These are phyloP conservation scores for Phymorhynchus buccinoides DNA, from an alignment of 1,140 invertebrate species.

Conservation along the genomic window DNA sequence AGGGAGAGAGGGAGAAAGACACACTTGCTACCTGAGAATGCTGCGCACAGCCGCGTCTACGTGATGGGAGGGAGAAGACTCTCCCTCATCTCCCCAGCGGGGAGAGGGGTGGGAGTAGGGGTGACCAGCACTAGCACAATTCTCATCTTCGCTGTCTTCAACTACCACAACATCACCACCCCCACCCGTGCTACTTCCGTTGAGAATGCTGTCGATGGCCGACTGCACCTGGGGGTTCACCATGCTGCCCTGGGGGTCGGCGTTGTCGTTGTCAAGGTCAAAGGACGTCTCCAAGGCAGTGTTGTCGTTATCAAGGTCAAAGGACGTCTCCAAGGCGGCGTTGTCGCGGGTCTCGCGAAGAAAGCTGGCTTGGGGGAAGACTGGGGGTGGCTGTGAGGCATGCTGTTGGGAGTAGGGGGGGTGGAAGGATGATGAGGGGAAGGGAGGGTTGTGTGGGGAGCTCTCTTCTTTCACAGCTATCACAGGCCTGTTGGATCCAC, in stretches of 20 bases:
- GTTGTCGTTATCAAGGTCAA: conserved; percentile 36
- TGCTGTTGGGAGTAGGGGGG: not conserved
- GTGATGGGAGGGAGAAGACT: conserved; percentile 47
- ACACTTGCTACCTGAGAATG: conserved; percentile 61
- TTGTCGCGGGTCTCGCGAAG: not conserved
- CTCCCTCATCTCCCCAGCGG: not conserved
- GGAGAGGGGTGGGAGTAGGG: not conserved
- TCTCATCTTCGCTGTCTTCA: conserved; percentile 35
- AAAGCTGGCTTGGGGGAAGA: not conserved
- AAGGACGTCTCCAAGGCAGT: conserved; percentile 38
- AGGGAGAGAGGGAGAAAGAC: too few relatives aligned
- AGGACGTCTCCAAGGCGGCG: conserved; percentile 34
- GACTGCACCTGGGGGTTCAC: conserved; percentile 63
- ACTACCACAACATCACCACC: not conserved
- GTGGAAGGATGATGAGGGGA: not conserved
- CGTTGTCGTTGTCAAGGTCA: conserved; percentile 42
- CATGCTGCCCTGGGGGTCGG: conserved; percentile 46
- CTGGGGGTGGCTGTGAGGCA: not conserved
- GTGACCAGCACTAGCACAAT: not conserved
- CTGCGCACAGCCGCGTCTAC: conserved; percentile 64
- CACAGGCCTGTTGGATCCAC: too few relatives aligned
- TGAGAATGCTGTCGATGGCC: conserved; percentile 67
- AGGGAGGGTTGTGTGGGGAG: not conserved
- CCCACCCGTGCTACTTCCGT: conserved; percentile 47
- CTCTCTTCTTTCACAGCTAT: not conserved